Evolutionary conservation across 2,888 invertebrate genomes (phyloP).

Genomic region (Ecliptopera silaceata): DNA sequence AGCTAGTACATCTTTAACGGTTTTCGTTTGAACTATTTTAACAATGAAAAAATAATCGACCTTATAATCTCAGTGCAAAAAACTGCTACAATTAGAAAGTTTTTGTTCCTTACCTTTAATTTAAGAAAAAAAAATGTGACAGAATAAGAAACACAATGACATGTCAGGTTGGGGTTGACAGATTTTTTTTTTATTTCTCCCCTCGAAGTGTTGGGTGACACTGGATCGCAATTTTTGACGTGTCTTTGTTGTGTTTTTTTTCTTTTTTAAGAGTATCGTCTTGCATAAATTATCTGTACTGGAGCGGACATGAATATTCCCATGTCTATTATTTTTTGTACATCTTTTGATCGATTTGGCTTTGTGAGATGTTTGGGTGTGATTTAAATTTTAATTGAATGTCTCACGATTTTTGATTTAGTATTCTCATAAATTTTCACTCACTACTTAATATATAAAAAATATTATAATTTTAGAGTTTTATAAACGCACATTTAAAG

Average conservation of each 20-base stretch:
- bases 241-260: conserved; percentile 62
- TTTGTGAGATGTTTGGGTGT: conserved; percentile 40
- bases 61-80: conserved; percentile 74
- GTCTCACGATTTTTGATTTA: conserved; percentile 35
- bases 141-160: conserved; percentile 77
- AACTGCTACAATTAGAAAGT: conserved; percentile 81
- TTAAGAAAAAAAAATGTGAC: conserved; percentile 74
- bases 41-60: conserved; percentile 75
- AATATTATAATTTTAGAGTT: too few species aligned
- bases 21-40: conserved; percentile 49
- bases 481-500: too few species aligned
- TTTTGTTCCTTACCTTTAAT: conserved; percentile 72
- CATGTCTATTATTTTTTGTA: conserved; percentile 64
- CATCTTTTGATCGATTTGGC: conserved; percentile 33
- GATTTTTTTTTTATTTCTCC: conserved; percentile 55
- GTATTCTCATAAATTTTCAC: background rate
- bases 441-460: too few species aligned
- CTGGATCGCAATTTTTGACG: conserved; percentile 76
- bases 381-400: conserved; percentile 48
- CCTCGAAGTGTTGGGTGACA: conserved; percentile 77
- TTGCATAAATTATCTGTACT: conserved; percentile 80
- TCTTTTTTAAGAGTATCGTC: conserved; percentile 61
- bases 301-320: conserved; percentile 76
- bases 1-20: conserved; percentile 41
- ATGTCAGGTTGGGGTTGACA: conserved; percentile 75